phyloP scores from a whole-genome alignment of 2,888 invertebrate species.

The Ichneumoninae sp. region DNA sequence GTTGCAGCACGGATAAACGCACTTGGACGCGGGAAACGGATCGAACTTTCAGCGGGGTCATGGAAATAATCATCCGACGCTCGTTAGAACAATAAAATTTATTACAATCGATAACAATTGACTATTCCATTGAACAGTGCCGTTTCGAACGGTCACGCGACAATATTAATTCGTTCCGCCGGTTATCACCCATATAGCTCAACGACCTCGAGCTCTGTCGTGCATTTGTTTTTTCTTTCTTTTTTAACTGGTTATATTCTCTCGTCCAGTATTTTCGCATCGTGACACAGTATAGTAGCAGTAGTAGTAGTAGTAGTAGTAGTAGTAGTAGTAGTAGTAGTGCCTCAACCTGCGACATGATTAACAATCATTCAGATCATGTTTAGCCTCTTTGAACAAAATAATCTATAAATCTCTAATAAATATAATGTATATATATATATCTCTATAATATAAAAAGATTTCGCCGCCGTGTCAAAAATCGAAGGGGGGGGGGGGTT shows the following conservation, averaged over 20 bases:
- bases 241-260: constrained; percentile 58
- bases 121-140: constrained; percentile 53
- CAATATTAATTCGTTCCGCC: constrained; percentile 53
- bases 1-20: neutral
- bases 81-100: constrained; percentile 64
- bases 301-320: too few relatives aligned
- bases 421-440: constrained; percentile 1
- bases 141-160: constrained; percentile 17
- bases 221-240: constrained; percentile 27
- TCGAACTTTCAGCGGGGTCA: neutral
- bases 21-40: constrained; percentile 10
- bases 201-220: constrained; percentile 43
- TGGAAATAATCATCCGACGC: constrained; percentile 27
- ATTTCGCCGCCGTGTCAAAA: too few relatives aligned
- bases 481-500: too few relatives aligned
- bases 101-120: constrained; percentile 65
- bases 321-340: constrained; percentile 28
- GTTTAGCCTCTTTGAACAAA: constrained; percentile 37
- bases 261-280: constrained; percentile 75
- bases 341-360: constrained; percentile 81
- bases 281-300: constrained; percentile 67
- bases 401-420: neutral
- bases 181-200: constrained; percentile 55
- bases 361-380: constrained; percentile 64
- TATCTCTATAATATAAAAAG: too few relatives aligned